Percentiles rank a stretch among this genome's conserved stretches.
These are phyloP conservation scores for Fulmarus glacialis DNA, from an alignment of 2,113 vertebrate species.

Conservation along the genomic window DNA sequence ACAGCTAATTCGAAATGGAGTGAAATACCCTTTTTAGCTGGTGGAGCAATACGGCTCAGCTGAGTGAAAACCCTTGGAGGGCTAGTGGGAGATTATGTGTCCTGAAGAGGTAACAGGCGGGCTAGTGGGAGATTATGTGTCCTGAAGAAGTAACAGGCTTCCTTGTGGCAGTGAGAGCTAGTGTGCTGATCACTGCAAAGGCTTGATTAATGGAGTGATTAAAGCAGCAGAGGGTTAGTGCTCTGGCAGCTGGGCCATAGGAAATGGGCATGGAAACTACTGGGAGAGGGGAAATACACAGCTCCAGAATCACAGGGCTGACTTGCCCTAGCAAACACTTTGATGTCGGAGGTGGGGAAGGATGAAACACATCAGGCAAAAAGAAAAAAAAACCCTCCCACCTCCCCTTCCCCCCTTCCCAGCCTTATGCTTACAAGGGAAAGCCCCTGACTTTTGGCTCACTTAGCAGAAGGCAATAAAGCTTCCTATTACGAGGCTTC, in stretches of 20 bases:
- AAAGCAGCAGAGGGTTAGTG: conserved; percentile 60
- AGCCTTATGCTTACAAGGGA: conserved; percentile 28
- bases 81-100: conserved; percentile 53
- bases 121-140: neutral
- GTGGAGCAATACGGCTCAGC: conserved; percentile 27
- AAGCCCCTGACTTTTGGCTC: conserved; percentile 55
- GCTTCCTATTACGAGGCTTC: conserved; percentile 57
- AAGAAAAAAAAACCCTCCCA: neutral
- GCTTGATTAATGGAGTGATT: conserved; percentile 70
- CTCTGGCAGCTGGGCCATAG: conserved; percentile 67
- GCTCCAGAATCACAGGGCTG: conserved; percentile 55
- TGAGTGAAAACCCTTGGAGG: conserved; percentile 45
- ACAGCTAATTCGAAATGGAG: neutral
- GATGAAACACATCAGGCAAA: conserved; percentile 71
- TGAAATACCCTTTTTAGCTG: conserved; percentile 35
- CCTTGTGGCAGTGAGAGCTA: conserved; percentile 48
- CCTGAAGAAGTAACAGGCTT: conserved; percentile 70
- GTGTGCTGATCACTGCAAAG: conserved; percentile 53
- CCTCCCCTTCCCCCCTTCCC: neutral
- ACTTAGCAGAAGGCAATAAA: conserved; percentile 66
- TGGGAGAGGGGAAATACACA: conserved; percentile 60
- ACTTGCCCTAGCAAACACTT: conserved; percentile 61
- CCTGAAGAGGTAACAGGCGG: conserved; percentile 7
- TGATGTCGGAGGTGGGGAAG: conserved; percentile 70
- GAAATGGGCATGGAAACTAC: conserved; percentile 68